A percentile compares a stretch with the other conserved stretches of the same genome.
Conservation (phyloP, 2,113 vertebrate species). For the Callipepla squamata region DNA sequence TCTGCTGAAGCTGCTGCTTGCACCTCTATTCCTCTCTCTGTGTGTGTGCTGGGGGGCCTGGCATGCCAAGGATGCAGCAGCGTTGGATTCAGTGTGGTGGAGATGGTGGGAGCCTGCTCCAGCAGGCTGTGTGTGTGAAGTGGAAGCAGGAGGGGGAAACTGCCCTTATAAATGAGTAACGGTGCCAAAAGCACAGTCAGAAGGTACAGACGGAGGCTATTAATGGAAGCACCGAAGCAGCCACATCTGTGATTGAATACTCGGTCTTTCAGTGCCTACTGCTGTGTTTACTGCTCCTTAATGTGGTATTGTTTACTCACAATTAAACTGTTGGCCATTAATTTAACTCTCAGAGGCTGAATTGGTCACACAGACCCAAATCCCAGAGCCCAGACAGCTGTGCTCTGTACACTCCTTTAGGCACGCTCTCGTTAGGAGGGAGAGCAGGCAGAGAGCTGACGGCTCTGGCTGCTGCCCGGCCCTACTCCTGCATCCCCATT, state of each 20-base stretch:
- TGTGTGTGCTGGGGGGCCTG: fast-evolving
- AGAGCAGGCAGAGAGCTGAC: slow-evolving; percentile 76
- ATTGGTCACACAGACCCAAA: slow-evolving; percentile 72
- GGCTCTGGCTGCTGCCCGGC: slow-evolving; percentile 11
- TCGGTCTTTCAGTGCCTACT: slow-evolving; percentile 48
- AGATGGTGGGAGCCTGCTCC: not conserved
- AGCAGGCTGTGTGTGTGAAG: not conserved
- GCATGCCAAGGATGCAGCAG: not conserved
- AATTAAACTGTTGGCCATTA: slow-evolving; percentile 82
- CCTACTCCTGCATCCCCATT: too few relatives aligned
- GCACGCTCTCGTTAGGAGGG: slow-evolving; percentile 73
- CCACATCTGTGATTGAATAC: slow-evolving; percentile 76
- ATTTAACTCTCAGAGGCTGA: slow-evolving; percentile 77
- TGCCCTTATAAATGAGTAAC: slow-evolving; percentile 12
- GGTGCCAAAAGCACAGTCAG: not conserved
- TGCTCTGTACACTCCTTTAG: slow-evolving; percentile 78
- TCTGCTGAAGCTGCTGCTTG: fast-evolving
- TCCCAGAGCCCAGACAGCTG: slow-evolving; percentile 76
- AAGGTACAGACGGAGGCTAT: not conserved
- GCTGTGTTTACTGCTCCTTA: slow-evolving; percentile 80
- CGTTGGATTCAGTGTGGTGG: not conserved
- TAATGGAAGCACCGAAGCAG: slow-evolving; percentile 46
- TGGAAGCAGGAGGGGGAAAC: not conserved
- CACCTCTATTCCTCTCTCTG: fast-evolving
- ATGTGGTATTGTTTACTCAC: slow-evolving; percentile 82